Evolutionary conservation across 2,888 invertebrate species (phyloP).

Genomic region (Drosophila atripex): DNA sequence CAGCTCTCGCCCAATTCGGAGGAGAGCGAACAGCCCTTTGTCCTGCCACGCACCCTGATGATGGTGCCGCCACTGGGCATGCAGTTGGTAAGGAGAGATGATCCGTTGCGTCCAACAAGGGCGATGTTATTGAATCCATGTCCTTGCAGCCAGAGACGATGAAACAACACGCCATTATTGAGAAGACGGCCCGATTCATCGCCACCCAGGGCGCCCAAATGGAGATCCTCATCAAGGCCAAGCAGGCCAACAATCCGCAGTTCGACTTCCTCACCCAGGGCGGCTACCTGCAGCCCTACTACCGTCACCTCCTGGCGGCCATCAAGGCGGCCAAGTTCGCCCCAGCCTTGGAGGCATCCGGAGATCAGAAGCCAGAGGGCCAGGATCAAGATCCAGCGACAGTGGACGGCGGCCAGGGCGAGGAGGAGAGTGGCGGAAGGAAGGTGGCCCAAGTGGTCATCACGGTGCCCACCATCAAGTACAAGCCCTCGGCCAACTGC

Average conservation of each 20-base stretch:
- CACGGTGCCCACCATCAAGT: conserved; percentile 87
- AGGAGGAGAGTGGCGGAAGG: conserved; percentile 22
- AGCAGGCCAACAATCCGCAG: conserved; percentile 96
- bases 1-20: conserved; percentile 84
- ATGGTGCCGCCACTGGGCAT: conserved; percentile 90
- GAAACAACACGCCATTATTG: conserved; percentile 96
- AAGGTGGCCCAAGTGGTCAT: conserved; percentile 56
- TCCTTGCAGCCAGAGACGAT: conserved; percentile 91
- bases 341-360: conserved; percentile 53
- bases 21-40: conserved; percentile 90
- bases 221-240: conserved; percentile 99
- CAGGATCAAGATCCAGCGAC: neutral
- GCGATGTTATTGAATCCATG: neutral
- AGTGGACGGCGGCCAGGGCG: neutral
- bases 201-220: conserved; percentile 97
- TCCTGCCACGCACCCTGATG: conserved; percentile 89
- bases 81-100: conserved; percentile 86
- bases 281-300: conserved; percentile 93
- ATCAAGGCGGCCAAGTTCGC: conserved; percentile 88
- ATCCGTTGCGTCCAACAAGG: too few species aligned
- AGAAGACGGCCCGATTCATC: conserved; percentile 96
- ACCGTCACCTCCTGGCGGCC: conserved; percentile 90
- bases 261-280: conserved; percentile 97
- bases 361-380: neutral
- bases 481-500: conserved; percentile 93